Conservation (phyloP, 2,888 invertebrate genomes). For the Hydropsyche betteni region DNA sequence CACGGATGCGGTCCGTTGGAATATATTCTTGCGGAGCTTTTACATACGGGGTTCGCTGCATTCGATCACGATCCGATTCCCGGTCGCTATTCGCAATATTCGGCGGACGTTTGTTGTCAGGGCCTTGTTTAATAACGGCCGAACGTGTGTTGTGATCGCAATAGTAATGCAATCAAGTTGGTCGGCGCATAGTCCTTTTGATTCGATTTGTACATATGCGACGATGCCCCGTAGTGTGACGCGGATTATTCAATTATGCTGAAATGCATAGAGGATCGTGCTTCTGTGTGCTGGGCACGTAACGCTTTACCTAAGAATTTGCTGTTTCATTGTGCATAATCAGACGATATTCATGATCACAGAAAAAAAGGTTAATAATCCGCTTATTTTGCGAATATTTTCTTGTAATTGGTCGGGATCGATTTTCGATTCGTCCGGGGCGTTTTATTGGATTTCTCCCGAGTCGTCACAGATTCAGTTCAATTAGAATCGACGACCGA, state of each 20-base stretch:
- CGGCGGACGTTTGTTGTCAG: too few species aligned
- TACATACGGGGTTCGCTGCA: slow-evolving; percentile 3
- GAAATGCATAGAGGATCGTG: slow-evolving; percentile 19
- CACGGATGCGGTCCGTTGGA: slow-evolving; percentile 38
- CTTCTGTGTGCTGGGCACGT: neutral
- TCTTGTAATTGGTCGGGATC: too few species aligned
- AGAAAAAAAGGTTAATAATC: too few species aligned
- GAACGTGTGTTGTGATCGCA: neutral
- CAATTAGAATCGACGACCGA: too few species aligned
- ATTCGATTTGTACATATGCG: slow-evolving; percentile 19
- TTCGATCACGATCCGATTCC: slow-evolving; percentile 5
- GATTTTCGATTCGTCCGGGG: too few species aligned
- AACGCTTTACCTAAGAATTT: neutral
- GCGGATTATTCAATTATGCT: slow-evolving; percentile 13
- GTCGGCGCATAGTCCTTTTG: slow-evolving; percentile 14
- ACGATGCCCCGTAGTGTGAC: slow-evolving; percentile 13
- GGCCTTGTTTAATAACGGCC: neutral
- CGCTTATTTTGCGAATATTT: too few species aligned
- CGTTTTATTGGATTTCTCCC: too few species aligned
- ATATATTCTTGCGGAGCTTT: slow-evolving; percentile 42
- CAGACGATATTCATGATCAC: too few species aligned
- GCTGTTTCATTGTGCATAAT: too few species aligned
- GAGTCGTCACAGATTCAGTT: too few species aligned
- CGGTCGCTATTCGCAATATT: too few species aligned
- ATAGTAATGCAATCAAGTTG: slow-evolving; percentile 19